These are phyloP conservation scores for Pipistrellus kuhlii DNA, from an alignment of 2,797 vertebrate genomes.

Conservation along the genomic window DNA sequence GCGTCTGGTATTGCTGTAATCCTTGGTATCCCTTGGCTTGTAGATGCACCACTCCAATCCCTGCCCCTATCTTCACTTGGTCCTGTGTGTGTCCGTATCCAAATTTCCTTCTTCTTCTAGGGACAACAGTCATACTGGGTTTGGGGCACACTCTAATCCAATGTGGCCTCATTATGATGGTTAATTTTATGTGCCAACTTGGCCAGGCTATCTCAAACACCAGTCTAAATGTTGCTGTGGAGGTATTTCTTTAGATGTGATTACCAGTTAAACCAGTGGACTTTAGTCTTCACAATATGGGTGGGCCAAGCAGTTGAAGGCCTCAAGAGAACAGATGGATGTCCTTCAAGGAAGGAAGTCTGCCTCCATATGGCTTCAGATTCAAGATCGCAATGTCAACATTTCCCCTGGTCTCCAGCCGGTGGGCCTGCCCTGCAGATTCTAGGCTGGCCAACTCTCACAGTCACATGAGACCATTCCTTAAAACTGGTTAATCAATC, in stretches of 20 bases:
- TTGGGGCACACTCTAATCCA: background rate
- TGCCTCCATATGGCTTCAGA: background rate
- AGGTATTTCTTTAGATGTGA: background rate
- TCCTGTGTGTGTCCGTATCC: fast-evolving
- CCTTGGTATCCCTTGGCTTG: background rate
- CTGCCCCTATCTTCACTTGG: background rate
- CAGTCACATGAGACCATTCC: background rate
- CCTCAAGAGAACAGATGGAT: background rate
- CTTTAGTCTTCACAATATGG: no score
- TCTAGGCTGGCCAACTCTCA: background rate
- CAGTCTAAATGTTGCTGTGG: background rate
- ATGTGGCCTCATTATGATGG: background rate
- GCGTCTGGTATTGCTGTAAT: background rate
- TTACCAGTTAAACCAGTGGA: background rate
- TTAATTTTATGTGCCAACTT: background rate
- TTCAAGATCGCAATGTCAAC: background rate
- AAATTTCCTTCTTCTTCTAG: constrained; percentile 5
- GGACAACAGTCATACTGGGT: background rate
- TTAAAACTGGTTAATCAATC: background rate
- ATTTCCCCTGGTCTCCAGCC: background rate
- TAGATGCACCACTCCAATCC: fast-evolving
- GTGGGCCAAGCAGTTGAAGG: background rate
- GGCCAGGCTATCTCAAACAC: background rate
- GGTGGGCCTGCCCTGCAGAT: background rate
- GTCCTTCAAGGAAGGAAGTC: background rate